Evolutionary conservation across 2,797 vertebrate species (phyloP), one percentile per base, ranked within the genome.

Genomic region (Arrhamphus sclerolepis): DNA sequence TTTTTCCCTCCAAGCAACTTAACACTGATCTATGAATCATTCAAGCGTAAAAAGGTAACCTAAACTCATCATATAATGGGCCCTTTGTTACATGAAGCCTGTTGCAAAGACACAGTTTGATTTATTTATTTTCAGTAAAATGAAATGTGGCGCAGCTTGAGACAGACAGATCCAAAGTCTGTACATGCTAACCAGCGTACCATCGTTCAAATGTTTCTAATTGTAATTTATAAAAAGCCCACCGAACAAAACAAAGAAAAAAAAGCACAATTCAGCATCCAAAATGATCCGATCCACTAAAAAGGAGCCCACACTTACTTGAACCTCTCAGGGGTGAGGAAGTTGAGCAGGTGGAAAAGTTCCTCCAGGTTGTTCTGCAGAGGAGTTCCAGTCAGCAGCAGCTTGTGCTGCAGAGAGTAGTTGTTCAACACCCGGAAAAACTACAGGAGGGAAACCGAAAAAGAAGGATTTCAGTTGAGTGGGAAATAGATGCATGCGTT

Each of bases 311-410:
- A 7, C 9, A 41, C 93, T 47, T 89, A 99, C 97, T 95, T 96
- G 91, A 99, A 99, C 82, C 97, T 91, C 90, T 97, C 96, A 0
- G 97, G 97, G 0, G 97, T 99, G 80, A 98, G 93, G 89, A 99
- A 99, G 91, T 98, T 98, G 63, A 98, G 96, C 67, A 98, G 90
- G 81, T 98, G 97, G 88, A 98, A 99, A 49, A 98, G 87, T 70
- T 98, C 97, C 78, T 99, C 97, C 31, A 98, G 90, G 86, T 99
- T 99, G 90, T 99, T 98, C 81, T 98, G 97, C 47, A 99, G 87
- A 0, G 97, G 97, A 16, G 97, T 98, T 78, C 97, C 97, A 0
- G 97, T 99, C 75, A 98, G 91, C 67, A 99, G 93, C 67, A 98
- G 90, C 63, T 98, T 98, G 86, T 99, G 96, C 80, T 99, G 96